Evolutionary conservation across 2,797 vertebrate genomes (phyloP).

Genomic region (Toxotes lorentzi): DNA sequence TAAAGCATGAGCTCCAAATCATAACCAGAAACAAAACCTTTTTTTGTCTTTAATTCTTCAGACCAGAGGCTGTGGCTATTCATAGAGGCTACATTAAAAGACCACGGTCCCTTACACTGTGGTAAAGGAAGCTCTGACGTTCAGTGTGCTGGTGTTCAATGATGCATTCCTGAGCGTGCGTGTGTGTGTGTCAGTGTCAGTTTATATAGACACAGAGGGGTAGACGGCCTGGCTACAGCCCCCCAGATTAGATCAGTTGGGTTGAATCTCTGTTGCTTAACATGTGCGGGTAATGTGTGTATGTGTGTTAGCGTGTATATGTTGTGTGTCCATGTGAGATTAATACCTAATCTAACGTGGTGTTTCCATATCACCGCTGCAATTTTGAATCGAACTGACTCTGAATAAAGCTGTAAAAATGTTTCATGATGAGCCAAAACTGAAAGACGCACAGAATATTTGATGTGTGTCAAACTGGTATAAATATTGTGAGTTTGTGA

Average conservation of each 20-base stretch:
- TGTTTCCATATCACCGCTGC: neutral
- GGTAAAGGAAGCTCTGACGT: slow-evolving; percentile 65
- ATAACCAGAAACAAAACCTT: slow-evolving; percentile 32
- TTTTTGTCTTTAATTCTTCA: slow-evolving; percentile 1
- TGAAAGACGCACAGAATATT: neutral
- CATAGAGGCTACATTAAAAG: slow-evolving; percentile 57
- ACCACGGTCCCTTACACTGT: slow-evolving; percentile 54
- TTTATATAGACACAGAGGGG: slow-evolving; percentile 75
- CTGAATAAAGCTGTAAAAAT: neutral
- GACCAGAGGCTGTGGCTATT: slow-evolving; percentile 47
- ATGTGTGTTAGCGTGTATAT: neutral
- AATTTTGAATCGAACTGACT: neutral
- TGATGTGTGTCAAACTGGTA: neutral
- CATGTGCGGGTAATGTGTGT: neutral
- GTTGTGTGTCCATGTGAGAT: slow-evolving; percentile 20
- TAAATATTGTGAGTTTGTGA: neutral
- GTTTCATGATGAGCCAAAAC: neutral
- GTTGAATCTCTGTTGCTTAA: slow-evolving; percentile 48
- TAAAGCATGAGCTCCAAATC: slow-evolving; percentile 69
- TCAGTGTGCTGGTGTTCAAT: slow-evolving; percentile 65
- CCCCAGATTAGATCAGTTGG: slow-evolving; percentile 79
- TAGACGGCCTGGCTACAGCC: slow-evolving; percentile 80
- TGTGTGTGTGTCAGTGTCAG: slow-evolving; percentile 39
- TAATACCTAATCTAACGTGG: slow-evolving; percentile 27
- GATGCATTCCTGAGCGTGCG: slow-evolving; percentile 73